Evolutionary conservation across 2,888 invertebrate species (phyloP).

Genomic region (Creontiades dilutus): DNA sequence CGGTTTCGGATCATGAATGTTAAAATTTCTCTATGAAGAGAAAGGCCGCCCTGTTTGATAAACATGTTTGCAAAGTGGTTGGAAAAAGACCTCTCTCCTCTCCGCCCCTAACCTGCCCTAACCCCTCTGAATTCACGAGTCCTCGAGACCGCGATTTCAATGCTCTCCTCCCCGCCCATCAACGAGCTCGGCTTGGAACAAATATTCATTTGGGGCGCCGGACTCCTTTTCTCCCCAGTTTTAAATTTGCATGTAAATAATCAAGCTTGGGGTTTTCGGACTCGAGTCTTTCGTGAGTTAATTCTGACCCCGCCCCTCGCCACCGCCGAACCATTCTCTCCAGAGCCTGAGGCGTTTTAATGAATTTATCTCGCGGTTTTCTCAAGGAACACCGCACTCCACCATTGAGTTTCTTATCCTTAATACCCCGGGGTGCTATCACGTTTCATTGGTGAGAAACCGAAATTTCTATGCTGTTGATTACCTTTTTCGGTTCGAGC

Average conservation of each 20-base stretch:
- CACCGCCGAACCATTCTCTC: constrained; percentile 7
- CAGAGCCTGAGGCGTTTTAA: constrained; percentile 19
- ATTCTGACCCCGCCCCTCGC: constrained; percentile 12
- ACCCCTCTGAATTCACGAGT: constrained; percentile 21
- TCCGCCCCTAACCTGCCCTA: neutral
- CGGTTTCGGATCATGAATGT: constrained; percentile 59
- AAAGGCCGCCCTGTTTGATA: constrained; percentile 56
- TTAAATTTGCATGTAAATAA: constrained; percentile 68
- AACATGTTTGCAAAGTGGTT: constrained; percentile 66
- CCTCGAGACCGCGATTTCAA: constrained; percentile 36
- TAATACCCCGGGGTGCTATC: neutral
- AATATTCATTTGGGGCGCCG: constrained; percentile 55
- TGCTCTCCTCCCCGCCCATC: neutral
- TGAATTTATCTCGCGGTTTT: constrained; percentile 11
- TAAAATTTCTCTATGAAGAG: constrained; percentile 36
- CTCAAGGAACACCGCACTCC: neutral
- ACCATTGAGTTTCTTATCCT: neutral
- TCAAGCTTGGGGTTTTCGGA: constrained; percentile 57
- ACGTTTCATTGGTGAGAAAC: neutral
- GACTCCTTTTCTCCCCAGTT: constrained; percentile 12
- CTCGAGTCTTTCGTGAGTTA: constrained; percentile 37
- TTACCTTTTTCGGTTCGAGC: too few relatives aligned
- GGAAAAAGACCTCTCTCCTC: neutral
- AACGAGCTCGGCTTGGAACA: constrained; percentile 8
- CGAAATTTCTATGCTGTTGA: too few relatives aligned